These are phyloP conservation scores for Copidosoma aretas DNA, from an alignment of 2,888 invertebrate species.

Conservation along the genomic window DNA sequence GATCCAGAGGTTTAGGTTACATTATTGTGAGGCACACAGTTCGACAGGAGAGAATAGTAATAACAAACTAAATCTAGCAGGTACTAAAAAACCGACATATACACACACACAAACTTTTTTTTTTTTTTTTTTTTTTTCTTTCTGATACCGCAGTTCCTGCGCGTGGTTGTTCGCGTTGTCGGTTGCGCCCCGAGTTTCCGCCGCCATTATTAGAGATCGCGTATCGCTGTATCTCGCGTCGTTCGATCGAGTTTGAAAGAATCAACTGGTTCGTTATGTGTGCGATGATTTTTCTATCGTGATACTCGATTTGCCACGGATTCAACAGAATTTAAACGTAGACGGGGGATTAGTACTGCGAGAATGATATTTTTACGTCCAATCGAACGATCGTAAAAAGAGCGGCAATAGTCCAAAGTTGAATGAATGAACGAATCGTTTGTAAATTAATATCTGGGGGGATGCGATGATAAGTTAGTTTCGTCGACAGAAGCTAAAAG, in stretches of 20 bases:
- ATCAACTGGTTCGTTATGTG: background rate
- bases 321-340: background rate
- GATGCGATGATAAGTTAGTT: background rate
- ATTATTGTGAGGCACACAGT: no score
- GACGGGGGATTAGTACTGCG: background rate
- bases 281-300: background rate
- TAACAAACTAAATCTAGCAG: no score
- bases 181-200: conserved; percentile 74
- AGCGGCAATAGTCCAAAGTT: no score
- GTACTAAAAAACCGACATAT: no score
- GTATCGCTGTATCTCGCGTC: background rate
- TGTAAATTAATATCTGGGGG: no score
- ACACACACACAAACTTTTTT: background rate
- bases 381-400: no score
- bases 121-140: conserved; percentile 65
- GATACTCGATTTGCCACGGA: no score
- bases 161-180: conserved; percentile 86
- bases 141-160: conserved; percentile 84
- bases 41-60: no score
- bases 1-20: no score
- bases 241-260: background rate
- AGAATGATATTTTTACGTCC: no score
- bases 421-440: no score
- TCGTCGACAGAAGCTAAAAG: background rate
- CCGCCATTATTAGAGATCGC: conserved; percentile 47